Conservation (phyloP, 2,797 vertebrate genomes). For the Lagocephalus sceleratus region DNA sequence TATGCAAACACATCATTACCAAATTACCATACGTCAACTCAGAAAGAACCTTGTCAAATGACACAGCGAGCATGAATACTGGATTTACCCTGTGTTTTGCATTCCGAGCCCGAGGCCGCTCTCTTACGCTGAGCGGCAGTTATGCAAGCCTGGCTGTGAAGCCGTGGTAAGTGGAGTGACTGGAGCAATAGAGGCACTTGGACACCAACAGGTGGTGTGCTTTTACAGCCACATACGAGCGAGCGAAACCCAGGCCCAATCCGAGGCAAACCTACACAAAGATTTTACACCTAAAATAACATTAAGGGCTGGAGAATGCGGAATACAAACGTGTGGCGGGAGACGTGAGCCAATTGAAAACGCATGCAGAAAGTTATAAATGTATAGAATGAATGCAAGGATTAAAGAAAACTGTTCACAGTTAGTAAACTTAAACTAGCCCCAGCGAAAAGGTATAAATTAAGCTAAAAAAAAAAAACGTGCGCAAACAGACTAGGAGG, state of each 20-base stretch:
- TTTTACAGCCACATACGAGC: slow-evolving; percentile 64
- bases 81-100: slow-evolving; percentile 69
- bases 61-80: slow-evolving; percentile 66
- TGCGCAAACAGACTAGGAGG: background rate
- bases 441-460: slow-evolving; percentile 33
- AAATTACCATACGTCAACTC: slow-evolving; percentile 77
- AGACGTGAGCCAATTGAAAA: no score
- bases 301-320: no score
- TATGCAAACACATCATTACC: slow-evolving; percentile 75
- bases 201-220: slow-evolving; percentile 81
- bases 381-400: slow-evolving; percentile 21
- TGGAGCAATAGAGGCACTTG: slow-evolving; percentile 64
- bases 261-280: slow-evolving; percentile 23
- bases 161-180: slow-evolving; percentile 41
- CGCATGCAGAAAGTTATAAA: background rate
- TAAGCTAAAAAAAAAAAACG: background rate
- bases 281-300: background rate
- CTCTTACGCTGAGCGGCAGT: slow-evolving; percentile 54
- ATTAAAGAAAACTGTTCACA: slow-evolving; percentile 3
- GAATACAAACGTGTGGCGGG: no score
- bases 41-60: slow-evolving; percentile 73
- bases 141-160: slow-evolving; percentile 51
- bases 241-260: slow-evolving; percentile 1
- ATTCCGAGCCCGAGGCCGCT: slow-evolving; percentile 67
- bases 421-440: slow-evolving; percentile 34